Evolutionary conservation across 2,113 vertebrate genomes (phyloP), one percentile per base, ranked within the genome.

Genomic region (Ceuthmochares aereus): DNA sequence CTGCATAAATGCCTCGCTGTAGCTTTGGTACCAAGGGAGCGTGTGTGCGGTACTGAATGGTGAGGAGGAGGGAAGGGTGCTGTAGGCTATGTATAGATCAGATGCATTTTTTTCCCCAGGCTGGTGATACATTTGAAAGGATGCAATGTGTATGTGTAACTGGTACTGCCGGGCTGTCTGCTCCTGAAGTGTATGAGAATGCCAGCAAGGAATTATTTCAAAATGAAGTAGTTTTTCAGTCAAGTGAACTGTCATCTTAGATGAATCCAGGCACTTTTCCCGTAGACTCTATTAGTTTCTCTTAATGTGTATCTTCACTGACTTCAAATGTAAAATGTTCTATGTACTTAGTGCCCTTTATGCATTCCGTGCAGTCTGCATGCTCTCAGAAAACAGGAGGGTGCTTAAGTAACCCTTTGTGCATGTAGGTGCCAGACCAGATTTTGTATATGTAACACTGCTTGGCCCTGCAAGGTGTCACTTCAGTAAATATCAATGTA

Each of bases 1-100:
- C 74, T 70, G 73, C 87, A 97, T 97, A 97, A 40, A 96, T 92
- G 96, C 84, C 70, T 63, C 3, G 17, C 93, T 98, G 97, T 97
- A 87, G 9, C 79, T 72, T 56, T 4, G 59, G 87, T 96, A 92
- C 94, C 97, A 94, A n/a, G 91, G 94, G 19, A 56, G 70, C 21
- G 42, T 93, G 90, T 36, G 25, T 37, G 83, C 43, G 42, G 45
- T 59, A 73, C 94, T 92, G 92, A 16, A 5, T 67, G 95, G 94
- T 49, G 90, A 83, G 43, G 72, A 74, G 82, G 64, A 66, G 66
- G 74, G 94, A 84, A 77, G 83, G 85, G 7, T 64, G 83, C 88
- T 68, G 76, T 62, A 72, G 40, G 23, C 62, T 84, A 29, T 85
- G 69, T 70, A 84, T 88, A 82, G 95, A 96, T 84, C 79, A 43